Evolutionary conservation across 2,797 vertebrate species (phyloP), one percentile per base, ranked within the genome.

Genomic region (Centroberyx gerrardi): DNA sequence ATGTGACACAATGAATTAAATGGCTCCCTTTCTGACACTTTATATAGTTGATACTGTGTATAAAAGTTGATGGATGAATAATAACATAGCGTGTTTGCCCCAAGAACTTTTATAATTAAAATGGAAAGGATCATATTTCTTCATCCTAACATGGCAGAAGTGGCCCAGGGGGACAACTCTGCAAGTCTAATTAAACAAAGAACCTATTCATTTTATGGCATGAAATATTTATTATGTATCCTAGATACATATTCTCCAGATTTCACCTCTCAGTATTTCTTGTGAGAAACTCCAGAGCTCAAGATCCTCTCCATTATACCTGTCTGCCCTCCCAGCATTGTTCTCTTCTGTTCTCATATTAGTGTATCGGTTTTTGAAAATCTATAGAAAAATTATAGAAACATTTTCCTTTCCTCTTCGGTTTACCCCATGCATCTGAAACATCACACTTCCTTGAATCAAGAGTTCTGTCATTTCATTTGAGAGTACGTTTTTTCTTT

Each of bases 31-130:
- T 72, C 62, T 68, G 63, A 76, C 74, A 80, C 71, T 73, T 61
- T 85, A 85, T 83, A 70, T 80, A 82, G 81, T 88, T 85, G 36
- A 59, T 75, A n/a, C 51, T 65, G 33, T 72, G 81, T 82, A 87
- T 76, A 82, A 85, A 86, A 85, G 77, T 78, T 90, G 87, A 88
- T 86, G 69, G 81, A 90, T 90, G 88, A 91, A 84, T 91, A 88
- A 90, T 82, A 70, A 60, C 77, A 55, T 53, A 66, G 78, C 67
- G 68, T 83, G 88, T 83, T 89, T 68, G 91, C 94, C 92, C 76
- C 82, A 65, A 92, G 93, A 90, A 87, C 65, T 90, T 93, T 90
- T 88, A 91, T 94, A 94, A 94, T 95, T 94, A 92, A 88, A 94
- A 83, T 85, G 87, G 85, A 88, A 83, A 83, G 83, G 81, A 79